Conservation (phyloP, 2,888 invertebrate genomes). For the Hetaerina titia region DNA sequence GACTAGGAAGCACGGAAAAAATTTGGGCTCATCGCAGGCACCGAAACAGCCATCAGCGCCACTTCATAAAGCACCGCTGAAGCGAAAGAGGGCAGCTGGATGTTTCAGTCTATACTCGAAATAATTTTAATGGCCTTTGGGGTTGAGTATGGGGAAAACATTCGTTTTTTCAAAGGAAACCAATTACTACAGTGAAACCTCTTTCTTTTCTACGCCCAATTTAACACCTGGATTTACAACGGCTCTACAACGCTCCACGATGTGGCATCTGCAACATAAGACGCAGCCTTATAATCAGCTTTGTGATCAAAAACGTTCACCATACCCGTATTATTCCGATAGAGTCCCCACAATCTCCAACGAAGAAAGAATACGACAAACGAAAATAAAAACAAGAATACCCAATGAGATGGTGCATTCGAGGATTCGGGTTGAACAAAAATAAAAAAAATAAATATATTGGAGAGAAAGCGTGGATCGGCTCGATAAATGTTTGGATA, state of each 20-base stretch:
- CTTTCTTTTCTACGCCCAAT: background rate
- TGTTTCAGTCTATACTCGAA: background rate
- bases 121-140: background rate
- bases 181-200: background rate
- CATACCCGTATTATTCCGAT: background rate
- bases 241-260: background rate
- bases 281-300: background rate
- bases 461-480: background rate
- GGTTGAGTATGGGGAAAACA: background rate
- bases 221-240: background rate
- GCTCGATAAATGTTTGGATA: constrained; percentile 2
- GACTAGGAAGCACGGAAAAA: background rate
- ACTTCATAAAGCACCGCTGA: background rate
- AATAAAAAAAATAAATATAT: background rate
- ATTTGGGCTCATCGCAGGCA: background rate
- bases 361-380: background rate
- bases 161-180: background rate
- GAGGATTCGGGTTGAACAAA: background rate
- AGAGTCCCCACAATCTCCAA: background rate
- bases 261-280: background rate
- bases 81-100: background rate
- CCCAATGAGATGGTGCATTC: background rate
- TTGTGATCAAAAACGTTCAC: background rate
- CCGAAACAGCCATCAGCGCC: background rate
- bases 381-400: background rate